Percentiles rank a stretch among this genome's conserved stretches.
These are phyloP conservation scores for Synanthedon tipuliformis DNA, from an alignment of 2,888 invertebrate genomes.

Conservation along the genomic window DNA sequence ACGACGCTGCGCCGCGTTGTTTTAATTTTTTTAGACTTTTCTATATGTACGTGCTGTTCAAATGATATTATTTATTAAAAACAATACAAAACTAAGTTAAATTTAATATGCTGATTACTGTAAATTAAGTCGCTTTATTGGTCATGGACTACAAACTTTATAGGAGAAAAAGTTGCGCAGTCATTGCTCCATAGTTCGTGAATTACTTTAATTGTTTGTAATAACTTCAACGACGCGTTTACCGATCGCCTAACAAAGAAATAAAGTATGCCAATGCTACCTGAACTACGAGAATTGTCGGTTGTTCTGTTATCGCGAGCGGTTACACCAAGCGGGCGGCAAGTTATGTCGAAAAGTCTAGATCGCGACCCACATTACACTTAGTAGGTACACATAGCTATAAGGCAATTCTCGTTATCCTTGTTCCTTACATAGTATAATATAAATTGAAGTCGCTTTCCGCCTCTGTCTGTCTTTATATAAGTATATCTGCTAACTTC, in stretches of 20 bases:
- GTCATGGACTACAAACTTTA: background rate
- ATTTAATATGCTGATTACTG: background rate
- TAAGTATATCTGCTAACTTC: no score
- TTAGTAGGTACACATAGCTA: slow-evolving; percentile 4
- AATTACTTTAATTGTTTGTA: slow-evolving; percentile 2
- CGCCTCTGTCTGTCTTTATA: no score
- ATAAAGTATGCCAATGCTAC: slow-evolving; percentile 38
- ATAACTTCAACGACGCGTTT: no score
- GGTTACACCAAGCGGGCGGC: slow-evolving; percentile 13
- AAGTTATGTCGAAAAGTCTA: slow-evolving; percentile 44
- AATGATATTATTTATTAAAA: no score
- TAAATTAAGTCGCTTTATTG: background rate
- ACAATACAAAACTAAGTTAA: background rate
- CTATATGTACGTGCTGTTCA: no score
- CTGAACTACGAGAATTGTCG: slow-evolving; percentile 34
- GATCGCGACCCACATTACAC: slow-evolving; percentile 42
- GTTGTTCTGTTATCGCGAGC: slow-evolving; percentile 27
- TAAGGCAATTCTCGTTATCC: no score
- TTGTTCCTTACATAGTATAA: no score
- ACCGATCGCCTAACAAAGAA: slow-evolving; percentile 5
- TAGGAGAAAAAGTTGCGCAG: background rate
- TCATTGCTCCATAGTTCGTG: slow-evolving; percentile 4
- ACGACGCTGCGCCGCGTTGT: no score
- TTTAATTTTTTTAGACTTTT: no score
- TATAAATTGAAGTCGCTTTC: no score